Evolutionary conservation across 2,797 vertebrate species (phyloP), one percentile per base, ranked within the genome.

Genomic region (Trematomus bernacchii): DNA sequence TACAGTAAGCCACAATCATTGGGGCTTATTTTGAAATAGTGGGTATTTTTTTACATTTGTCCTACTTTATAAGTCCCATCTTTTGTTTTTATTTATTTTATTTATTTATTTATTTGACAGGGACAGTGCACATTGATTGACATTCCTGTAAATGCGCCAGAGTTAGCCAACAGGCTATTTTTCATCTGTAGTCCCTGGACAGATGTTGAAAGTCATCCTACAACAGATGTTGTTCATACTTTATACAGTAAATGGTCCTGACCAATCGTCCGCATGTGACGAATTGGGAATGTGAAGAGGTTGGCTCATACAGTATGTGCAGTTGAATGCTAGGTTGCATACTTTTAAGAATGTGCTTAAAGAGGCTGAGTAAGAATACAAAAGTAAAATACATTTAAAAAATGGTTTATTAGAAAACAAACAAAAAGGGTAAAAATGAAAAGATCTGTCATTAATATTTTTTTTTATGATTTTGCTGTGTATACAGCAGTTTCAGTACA

Each of bases 1-100:
- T 48, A 37, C 53, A 63, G 33, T 37, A 37, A 37, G 33, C 54
- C 44, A 0, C 13, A 66, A 21, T 79, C 4, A 54, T 18, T 68
- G 14, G 13, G 16, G 15, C 10, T 65, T 59, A 18, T 60, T 66
- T 71, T 13, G 6, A 12, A 50, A 42, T 18, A 37, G 3, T 6
- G 7, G 2, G 7, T 64, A 16, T 52, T 16, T 43, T n/a, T 63
- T 40, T 50, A 30, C 0, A 52, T 55, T n/a, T 50, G 1, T 51
- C 13, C 10, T 37, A 43, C 44, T 54, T 15, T 53, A 23, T 66
- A 13, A 13, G 19, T 6, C 4, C 6, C 21, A 3, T 16, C 42
- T 37, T 23, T 21, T 58, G 9, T 27, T n/a, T n/a, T n/a, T n/a
- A n/a, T n/a, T n/a, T n/a, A n/a, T n/a, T n/a, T n/a, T n/a, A n/a